Evolutionary conservation across 1,140 invertebrate species (phyloP), one percentile per base, ranked within the genome.

Genomic region (Palaemon carinicauda): DNA sequence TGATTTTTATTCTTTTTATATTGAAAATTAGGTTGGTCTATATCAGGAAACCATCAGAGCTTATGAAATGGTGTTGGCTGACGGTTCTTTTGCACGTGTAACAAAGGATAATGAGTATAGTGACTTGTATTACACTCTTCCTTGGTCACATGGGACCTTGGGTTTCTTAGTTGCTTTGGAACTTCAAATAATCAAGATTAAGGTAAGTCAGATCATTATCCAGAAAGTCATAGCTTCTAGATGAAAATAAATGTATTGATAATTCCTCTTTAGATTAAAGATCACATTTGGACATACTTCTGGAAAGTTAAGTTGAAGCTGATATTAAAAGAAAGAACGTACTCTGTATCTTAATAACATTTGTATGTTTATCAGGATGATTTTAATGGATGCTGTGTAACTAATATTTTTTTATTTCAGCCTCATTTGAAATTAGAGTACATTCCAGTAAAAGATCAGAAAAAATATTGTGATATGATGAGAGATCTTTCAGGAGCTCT

Each of bases 141-240:
- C 93, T 9, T 94, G 93, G 93, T 93, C 93, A 9, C 93, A 94
- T 89, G 93, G 93, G 9, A 93, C 93, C 31, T 90, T 94, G 19
- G 93, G 93, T 27, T 93, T 94, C 89, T 89, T 94, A 7, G 93
- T 93, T 19, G 92, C 91, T 3, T 89, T 93, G 21, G 92, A 93
- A 60, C 89, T 94, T 29, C 90, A 92, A 88, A 91, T 94, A 50
- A 91, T 93, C 77, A 89, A 80, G 51, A 89, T 89, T 31, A 89
- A 89, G 87, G 89, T 89, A 53, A 29, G 73, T 41, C 29, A 14
- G 1, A 19, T n/a, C 3, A 19, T 17, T 4, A 1, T 5, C 12
- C 7, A 7, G 7, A 41, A 41, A 41, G 12, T 41, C 1, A 41
- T 41, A 0, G 7, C 41, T 41, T 1, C 7, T 9, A 41, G 41